These are phyloP conservation scores for Sinocyclocheilus grahami DNA, from an alignment of 2,113 vertebrate genomes.

Conservation along the genomic window DNA sequence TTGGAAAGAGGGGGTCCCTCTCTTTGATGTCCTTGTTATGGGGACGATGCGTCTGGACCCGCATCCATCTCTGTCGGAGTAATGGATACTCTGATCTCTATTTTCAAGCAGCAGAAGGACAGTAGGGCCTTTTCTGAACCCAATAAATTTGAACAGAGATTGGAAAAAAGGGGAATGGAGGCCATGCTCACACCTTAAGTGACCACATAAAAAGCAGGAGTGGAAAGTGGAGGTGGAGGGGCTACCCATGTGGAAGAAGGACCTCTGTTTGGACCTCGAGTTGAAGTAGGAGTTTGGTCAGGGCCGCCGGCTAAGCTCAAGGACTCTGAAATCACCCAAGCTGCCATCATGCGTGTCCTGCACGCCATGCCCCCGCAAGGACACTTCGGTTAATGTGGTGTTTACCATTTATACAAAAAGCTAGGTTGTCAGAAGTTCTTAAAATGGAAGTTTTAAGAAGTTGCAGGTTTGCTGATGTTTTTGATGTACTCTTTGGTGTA, in stretches of 20 bases:
- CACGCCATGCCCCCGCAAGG: not conserved
- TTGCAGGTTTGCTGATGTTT: constrained; percentile 4
- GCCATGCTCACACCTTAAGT: constrained; percentile 75
- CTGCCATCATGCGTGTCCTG: not conserved
- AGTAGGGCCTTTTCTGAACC: constrained; percentile 83
- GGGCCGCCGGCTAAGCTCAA: constrained; percentile 70
- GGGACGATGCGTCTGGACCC: constrained; percentile 73
- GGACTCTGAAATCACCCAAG: constrained; percentile 57
- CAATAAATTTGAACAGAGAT: constrained; percentile 85
- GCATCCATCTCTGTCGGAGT: constrained; percentile 84
- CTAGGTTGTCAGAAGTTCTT: constrained; percentile 1
- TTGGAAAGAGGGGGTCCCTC: constrained; percentile 79
- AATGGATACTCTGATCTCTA: constrained; percentile 85
- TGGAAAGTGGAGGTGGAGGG: constrained; percentile 54
- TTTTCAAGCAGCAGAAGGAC: constrained; percentile 82
- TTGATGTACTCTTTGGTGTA: constrained; percentile 59
- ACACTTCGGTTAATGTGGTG: constrained; percentile 15
- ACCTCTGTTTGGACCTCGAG: constrained; percentile 55
- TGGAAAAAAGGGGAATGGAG: constrained; percentile 80
- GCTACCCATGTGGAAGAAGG: constrained; percentile 52
- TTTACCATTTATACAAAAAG: constrained; percentile 26
- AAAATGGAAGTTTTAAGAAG: constrained; percentile 13
- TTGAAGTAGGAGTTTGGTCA: constrained; percentile 68
- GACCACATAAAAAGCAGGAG: constrained; percentile 77
- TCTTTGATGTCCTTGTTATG: constrained; percentile 83